Conservation (phyloP, 2,888 invertebrate genomes). For the Rambutsinella grinnellia region DNA sequence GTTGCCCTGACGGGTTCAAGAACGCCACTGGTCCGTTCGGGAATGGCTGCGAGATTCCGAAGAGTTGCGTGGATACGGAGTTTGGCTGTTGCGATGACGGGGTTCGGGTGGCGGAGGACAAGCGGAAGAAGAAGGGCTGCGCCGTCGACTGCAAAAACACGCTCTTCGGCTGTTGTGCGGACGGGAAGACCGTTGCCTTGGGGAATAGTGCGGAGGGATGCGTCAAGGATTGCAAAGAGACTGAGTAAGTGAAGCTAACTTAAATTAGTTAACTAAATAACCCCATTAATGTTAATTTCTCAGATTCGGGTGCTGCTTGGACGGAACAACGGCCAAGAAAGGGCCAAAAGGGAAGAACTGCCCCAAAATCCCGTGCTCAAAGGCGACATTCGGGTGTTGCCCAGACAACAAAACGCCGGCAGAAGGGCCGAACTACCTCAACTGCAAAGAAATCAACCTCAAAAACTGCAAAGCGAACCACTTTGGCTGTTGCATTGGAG, state of each 20-base stretch:
- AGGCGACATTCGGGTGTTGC: slow-evolving; percentile 79
- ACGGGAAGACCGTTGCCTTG: slow-evolving; percentile 81
- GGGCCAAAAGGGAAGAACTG: slow-evolving; percentile 67
- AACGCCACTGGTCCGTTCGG: slow-evolving; percentile 86
- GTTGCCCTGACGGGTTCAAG: slow-evolving; percentile 85
- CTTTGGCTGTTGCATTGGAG: slow-evolving; percentile 74
- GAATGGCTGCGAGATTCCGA: slow-evolving; percentile 79
- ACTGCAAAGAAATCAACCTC: slow-evolving; percentile 70
- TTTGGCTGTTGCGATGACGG: slow-evolving; percentile 88
- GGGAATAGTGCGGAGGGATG: slow-evolving; percentile 91
- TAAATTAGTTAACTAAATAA: not conserved
- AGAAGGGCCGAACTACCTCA: slow-evolving; percentile 73
- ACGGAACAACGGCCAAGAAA: slow-evolving; percentile 70
- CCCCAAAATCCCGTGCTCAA: slow-evolving; percentile 67
- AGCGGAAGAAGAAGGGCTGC: slow-evolving; percentile 80
- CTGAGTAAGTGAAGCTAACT: too few species aligned
- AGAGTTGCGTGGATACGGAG: slow-evolving; percentile 82
- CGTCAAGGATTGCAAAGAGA: slow-evolving; percentile 67
- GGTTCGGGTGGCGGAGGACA: slow-evolving; percentile 82
- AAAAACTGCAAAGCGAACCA: slow-evolving; percentile 69
- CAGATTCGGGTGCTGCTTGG: slow-evolving; percentile 71
- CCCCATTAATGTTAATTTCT: slow-evolving; percentile 13
- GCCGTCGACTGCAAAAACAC: slow-evolving; percentile 82
- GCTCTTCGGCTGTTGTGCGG: slow-evolving; percentile 89
- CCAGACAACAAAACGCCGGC: slow-evolving; percentile 75